Base-by-base conservation (phyloP, 2,888 invertebrate genomes). In the Tinea trinotella region DNA sequence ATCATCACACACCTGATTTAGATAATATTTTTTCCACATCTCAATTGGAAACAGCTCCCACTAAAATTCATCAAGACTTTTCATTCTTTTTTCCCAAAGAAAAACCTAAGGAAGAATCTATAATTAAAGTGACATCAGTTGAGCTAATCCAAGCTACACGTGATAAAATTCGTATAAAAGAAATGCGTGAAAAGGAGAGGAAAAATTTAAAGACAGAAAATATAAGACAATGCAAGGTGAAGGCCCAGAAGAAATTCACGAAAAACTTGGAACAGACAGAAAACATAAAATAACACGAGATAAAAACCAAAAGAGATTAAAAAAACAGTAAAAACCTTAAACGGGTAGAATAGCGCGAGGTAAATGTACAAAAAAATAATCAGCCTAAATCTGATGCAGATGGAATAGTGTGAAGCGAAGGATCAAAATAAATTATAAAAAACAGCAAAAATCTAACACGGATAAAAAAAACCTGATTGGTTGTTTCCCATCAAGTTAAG, bases 81-180 rank as follows among this genome's bases (percentile, higher is more conserved):
- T 64, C 57, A 52, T 77, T 67, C 57, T 59, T 65, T 57, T 79
- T 80, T 61, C 70, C 67, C 15, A 62, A 64, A 58, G 58, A 55
- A 7, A 57, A 15, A 46, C 44, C 53, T 36, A 60, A 55, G 20
- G 54, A 48, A 19, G 40, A 54, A 55, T 52, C 57, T 35, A 57
- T 55, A 12, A 55, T 56, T 55, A 52, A 54, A 3, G 61, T 64
- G 55, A 71, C 65, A 59, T 79, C 80, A 6, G 65, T 70, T 10
- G 71, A 74, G 58, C 61, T 79, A 40, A 70, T 77, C 48, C 66
- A 62, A 63, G 62, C 71, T 49, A 70, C 66, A 2, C 61, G 64
- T 61, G 64, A 73, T 56, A 71, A 59, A 60, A 56, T 70, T 22
- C 44, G 57, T 46, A 57, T 54, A 20, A 65, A 59, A 60, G 56